Evolutionary conservation across 2,888 invertebrate genomes (phyloP), one percentile per base, ranked within the genome.

Genomic region (Athetis lepigone): DNA sequence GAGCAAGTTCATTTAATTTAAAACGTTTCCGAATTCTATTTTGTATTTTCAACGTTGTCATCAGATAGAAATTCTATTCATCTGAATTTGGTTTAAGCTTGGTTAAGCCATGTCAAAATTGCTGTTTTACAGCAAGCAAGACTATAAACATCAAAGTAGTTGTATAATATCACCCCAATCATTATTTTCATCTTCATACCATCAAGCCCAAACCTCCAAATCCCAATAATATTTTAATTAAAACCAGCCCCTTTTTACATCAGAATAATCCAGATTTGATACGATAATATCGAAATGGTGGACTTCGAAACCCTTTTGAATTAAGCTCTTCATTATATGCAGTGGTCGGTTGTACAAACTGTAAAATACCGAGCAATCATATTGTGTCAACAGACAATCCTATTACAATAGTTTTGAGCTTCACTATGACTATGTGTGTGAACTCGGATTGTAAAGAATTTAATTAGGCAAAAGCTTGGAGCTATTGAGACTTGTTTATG

Each of bases 381-480:
- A 80, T 78, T 70, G 70, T 62, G 62, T 61, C 68, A 58, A 57
- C 58, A 58, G 64, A 59, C 76, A 75, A 81, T 81, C 67, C 79
- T 80, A 83, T 84, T 79, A 81, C 18, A 60, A 51, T 71, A 57
- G 60, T 63, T 60, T 75, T 43, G 29, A 52, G 37, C 33, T 37
- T 21, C 39, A 13, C 29, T 29, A 29, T 11, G 27, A 42, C 36
- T 57, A 21, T 21, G 16, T 39, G 25, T 43, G 49, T 33, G 49
- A 39, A 52, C 27, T 42, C 55, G 42, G 36, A 18, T 52, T 52
- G 25, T 47, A 57, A 64, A 50, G 54, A 63, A 70, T 69, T 69
- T 71, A 64, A 75, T 77, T 75, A 71, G 50, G 47, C 42, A 45
- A 63, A 49, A 59, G 69, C 73, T 73, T 27, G 67, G 37, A 50